Conservation (phyloP, 2,888 invertebrate genomes). For the Rhaphigaster nebulosa region DNA sequence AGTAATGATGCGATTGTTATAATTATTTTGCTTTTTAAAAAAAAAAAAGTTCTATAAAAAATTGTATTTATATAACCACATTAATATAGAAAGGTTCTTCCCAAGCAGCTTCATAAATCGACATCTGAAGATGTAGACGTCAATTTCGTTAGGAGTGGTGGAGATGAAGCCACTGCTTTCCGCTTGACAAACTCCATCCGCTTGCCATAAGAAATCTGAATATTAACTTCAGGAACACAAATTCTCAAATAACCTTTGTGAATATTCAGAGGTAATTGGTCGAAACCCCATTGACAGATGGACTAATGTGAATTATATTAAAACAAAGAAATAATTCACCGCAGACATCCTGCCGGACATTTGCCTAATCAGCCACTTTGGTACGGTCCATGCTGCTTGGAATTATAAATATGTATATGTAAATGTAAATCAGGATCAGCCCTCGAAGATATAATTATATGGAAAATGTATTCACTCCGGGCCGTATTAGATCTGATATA, state of each 20-base stretch:
- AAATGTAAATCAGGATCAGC: constrained; percentile 42
- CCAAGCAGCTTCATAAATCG: not conserved
- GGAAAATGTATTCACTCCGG: constrained; percentile 29
- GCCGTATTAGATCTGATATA: constrained; percentile 34
- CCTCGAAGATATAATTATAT: constrained; percentile 2
- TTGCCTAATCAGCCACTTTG: constrained; percentile 45
- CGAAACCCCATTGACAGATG: constrained; percentile 7
- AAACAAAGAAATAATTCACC: constrained; percentile 15
- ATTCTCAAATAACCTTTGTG: constrained; percentile 7
- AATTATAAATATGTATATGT: constrained; percentile 46
- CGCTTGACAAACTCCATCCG: constrained; percentile 2
- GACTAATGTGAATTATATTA: not conserved
- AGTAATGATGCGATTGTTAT: no score
- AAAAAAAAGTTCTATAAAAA: no score
- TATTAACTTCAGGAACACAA: not conserved
- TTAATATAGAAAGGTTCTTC: not conserved
- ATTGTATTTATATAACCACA: no score
- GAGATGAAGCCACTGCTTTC: not conserved
- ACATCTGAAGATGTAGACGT: not conserved
- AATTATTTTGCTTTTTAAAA: no score
- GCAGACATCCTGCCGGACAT: constrained; percentile 12
- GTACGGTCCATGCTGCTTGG: constrained; percentile 3
- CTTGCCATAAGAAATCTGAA: not conserved
- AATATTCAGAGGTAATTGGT: constrained; percentile 15
- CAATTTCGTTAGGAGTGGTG: not conserved